Evolutionary conservation across 2,113 vertebrate genomes (phyloP).

Genomic region (Colaptes auratus): DNA sequence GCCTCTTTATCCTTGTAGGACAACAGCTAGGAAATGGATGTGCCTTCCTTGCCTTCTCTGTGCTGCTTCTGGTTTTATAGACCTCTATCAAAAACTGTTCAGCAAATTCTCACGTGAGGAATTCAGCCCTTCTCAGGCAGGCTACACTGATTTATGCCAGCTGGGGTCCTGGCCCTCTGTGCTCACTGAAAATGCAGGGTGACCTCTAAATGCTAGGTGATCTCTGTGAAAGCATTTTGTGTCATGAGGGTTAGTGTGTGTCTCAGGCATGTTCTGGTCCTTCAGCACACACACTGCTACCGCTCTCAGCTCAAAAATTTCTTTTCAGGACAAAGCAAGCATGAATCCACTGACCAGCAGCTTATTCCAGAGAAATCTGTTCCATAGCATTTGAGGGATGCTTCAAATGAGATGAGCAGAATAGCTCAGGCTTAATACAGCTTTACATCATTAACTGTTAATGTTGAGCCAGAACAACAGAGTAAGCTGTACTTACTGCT

Average conservation of each 20-base stretch:
- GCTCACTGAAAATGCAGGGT: not conserved
- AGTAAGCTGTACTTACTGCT: constrained; percentile 52
- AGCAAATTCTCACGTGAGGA: not conserved
- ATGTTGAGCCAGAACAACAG: constrained; percentile 24
- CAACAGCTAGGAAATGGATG: not conserved
- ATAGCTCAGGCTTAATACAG: constrained; percentile 50
- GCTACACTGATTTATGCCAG: not conserved
- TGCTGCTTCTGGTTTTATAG: not conserved
- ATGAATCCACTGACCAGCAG: not conserved
- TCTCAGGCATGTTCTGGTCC: constrained; percentile 4
- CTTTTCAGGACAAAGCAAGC: not conserved
- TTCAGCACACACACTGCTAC: not conserved
- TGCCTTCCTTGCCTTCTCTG: not conserved
- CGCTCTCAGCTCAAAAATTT: not conserved
- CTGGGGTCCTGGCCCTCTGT: not conserved
- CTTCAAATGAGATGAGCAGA: not conserved
- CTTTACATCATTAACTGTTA: constrained; percentile 55
- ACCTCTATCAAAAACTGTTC: not conserved
- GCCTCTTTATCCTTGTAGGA: not conserved
- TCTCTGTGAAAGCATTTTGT: not conserved
- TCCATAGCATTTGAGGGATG: not conserved
- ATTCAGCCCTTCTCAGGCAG: not conserved
- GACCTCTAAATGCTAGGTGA: not conserved
- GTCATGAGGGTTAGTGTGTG: not conserved
- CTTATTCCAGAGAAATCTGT: not conserved